Evolutionary conservation across 2,888 invertebrate genomes (phyloP), one percentile per base, ranked within the genome.

Genomic region (Pseudanteris insignis): DNA sequence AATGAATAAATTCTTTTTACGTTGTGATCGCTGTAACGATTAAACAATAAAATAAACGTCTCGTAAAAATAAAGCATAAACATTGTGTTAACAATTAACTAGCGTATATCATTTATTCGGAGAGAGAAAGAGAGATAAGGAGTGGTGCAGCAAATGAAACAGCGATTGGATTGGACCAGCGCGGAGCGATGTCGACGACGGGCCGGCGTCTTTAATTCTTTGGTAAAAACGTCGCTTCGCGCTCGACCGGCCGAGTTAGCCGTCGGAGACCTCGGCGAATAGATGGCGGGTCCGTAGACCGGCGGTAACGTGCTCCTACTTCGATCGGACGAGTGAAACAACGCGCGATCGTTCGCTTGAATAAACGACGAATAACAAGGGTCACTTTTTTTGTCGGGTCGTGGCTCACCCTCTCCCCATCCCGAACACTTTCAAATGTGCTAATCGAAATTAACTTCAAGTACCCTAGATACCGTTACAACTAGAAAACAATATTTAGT

Each of bases 401-500:
- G 28, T 40, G 11, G 18, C 32, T 18, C 29, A 13, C 25, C 18
- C 40, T 40, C 40, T 11, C 40, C 26, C 50, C 32, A 7, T 24
- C 18, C 13, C 41, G 21, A 10, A 53, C 37, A 12, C 6, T 6
- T 30, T 28, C 25, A 32, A 50, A 18, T 28, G 26, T 18, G 43
- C 30, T 47, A 41, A 36, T 55, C 41, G 34, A 24, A 26, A 47
- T 18, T 21, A 54, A 50, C 30, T 38, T 40, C 36, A 40, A 24
- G 40, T 54, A 47, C 55, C 55, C 55, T 55, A 55, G 47, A 47
- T 55, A 55, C 55, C 55, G 47, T 55, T 55, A 55, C 55, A 55
- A 55, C 55, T 55, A 55, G 47, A 55, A 55, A 55, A 55, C 55
- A 55, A 38, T 54, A 54, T 44, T 33, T 46, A 38, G 50, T 50